Conservation (phyloP, 2,888 invertebrate species). For the Monopis laevigella region DNA sequence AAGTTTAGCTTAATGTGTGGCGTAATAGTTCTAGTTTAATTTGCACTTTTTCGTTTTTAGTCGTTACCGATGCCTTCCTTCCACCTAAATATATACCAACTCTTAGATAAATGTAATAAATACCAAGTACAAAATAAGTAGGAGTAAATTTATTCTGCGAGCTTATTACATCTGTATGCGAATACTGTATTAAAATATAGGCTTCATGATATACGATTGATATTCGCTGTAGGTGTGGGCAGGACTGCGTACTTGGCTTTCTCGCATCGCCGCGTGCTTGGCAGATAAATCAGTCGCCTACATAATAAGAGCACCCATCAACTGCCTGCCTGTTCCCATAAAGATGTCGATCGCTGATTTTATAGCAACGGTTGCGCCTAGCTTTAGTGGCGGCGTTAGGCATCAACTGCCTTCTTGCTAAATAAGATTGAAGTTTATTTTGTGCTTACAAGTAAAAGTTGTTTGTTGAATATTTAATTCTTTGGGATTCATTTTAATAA, state of each 20-base stretch:
- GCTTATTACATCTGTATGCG: slow-evolving; percentile 3
- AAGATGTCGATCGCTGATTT: slow-evolving; percentile 20
- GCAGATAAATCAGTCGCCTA: slow-evolving; percentile 48
- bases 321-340: slow-evolving; percentile 22
- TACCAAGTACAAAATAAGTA: neutral
- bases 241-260: slow-evolving; percentile 12
- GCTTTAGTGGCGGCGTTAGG: slow-evolving; percentile 4
- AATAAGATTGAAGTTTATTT: too few species aligned
- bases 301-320: slow-evolving; percentile 32
- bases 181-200: neutral
- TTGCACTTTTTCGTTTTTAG: too few species aligned
- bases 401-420: too few species aligned
- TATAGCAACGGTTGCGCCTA: slow-evolving; percentile 12
- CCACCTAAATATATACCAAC: too few species aligned
- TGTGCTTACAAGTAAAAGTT: too few species aligned
- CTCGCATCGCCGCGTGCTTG: slow-evolving; percentile 17
- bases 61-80: too few species aligned
- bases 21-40: too few species aligned
- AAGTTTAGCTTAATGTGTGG: too few species aligned
- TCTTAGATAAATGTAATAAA: too few species aligned
- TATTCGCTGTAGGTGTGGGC: slow-evolving; percentile 10
- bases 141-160: slow-evolving; percentile 6
- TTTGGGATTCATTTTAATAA: too few species aligned
- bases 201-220: slow-evolving; percentile 4
- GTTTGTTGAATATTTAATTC: too few species aligned